Percentiles rank a stretch among this genome's conserved stretches.
These are phyloP conservation scores for Aphidoletes aphidimyza DNA, from an alignment of 2,888 invertebrate genomes.

Conservation along the genomic window DNA sequence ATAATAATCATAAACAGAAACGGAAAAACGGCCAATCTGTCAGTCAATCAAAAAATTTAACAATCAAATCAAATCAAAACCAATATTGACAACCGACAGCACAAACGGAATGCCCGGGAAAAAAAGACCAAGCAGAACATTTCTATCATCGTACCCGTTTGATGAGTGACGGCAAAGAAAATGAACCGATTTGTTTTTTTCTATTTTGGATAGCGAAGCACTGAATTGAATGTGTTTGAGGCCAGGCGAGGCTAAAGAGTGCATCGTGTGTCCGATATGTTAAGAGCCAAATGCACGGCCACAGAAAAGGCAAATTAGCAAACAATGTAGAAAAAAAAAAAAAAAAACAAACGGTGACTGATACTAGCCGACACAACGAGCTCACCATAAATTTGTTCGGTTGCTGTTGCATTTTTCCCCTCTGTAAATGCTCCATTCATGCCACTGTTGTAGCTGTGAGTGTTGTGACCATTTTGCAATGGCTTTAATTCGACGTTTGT, in stretches of 20 bases:
- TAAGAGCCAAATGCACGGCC: not conserved
- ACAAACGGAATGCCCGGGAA: not conserved
- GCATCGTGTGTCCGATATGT: not conserved
- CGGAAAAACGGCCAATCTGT: conserved; percentile 39
- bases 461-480: conserved; percentile 1
- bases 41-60: conserved; percentile 52
- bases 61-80: conserved; percentile 21
- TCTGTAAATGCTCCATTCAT: not conserved
- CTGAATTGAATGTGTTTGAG: not conserved
- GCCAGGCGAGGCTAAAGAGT: no score
- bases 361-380: conserved; percentile 5
- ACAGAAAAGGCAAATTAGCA: conserved; percentile 15
- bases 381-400: not conserved
- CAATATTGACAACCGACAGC: conserved; percentile 19
- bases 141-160: not conserved
- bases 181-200: not conserved
- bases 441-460: not conserved
- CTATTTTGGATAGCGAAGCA: not conserved
- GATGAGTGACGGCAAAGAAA: not conserved
- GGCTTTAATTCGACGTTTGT: not conserved
- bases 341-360: not conserved
- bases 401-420: not conserved
- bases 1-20: conserved; percentile 18
- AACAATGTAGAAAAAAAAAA: not conserved
- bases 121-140: not conserved